These are phyloP conservation scores for Parnassius mnemosyne DNA, from an alignment of 2,888 invertebrate genomes.

Conservation along the genomic window DNA sequence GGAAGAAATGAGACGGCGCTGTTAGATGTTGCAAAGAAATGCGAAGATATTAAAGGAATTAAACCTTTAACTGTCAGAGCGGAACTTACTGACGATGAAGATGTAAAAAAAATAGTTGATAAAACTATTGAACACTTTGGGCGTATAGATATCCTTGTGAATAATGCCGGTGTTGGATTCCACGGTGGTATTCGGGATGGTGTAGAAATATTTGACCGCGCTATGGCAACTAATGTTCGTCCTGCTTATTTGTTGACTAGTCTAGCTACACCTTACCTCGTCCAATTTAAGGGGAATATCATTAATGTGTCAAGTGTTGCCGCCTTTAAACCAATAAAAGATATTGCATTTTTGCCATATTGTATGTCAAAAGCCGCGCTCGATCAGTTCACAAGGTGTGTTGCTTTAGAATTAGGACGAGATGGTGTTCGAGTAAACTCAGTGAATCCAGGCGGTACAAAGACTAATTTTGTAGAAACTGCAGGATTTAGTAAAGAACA, in stretches of 20 bases:
- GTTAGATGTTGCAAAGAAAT: constrained; percentile 81
- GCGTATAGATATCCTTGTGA: constrained; percentile 88
- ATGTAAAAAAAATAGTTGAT: constrained; percentile 82
- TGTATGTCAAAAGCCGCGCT: constrained; percentile 95
- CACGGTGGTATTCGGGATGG: constrained; percentile 89
- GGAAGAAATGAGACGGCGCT: constrained; percentile 86
- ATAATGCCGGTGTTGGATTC: constrained; percentile 91
- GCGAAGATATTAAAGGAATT: constrained; percentile 61
- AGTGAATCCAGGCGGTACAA: constrained; percentile 95
- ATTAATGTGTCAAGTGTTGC: constrained; percentile 97
- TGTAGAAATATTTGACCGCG: constrained; percentile 89
- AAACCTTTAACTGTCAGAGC: constrained; percentile 82
- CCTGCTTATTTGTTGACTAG: constrained; percentile 88
- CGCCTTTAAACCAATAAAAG: constrained; percentile 81
- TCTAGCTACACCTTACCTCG: constrained; percentile 89
- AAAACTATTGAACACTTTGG: constrained; percentile 84
- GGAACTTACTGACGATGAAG: constrained; percentile 84
- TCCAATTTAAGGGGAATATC: constrained; percentile 89
- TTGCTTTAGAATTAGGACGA: constrained; percentile 89
- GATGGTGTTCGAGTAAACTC: constrained; percentile 92
- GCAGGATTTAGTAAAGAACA: constrained; percentile 84
- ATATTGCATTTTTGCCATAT: constrained; percentile 90
- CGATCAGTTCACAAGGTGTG: constrained; percentile 95
- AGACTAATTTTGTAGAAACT: constrained; percentile 83
- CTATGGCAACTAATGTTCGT: constrained; percentile 92